These are phyloP conservation scores for Scomber japonicus DNA, from an alignment of 2,113 vertebrate species.

Conservation along the genomic window DNA sequence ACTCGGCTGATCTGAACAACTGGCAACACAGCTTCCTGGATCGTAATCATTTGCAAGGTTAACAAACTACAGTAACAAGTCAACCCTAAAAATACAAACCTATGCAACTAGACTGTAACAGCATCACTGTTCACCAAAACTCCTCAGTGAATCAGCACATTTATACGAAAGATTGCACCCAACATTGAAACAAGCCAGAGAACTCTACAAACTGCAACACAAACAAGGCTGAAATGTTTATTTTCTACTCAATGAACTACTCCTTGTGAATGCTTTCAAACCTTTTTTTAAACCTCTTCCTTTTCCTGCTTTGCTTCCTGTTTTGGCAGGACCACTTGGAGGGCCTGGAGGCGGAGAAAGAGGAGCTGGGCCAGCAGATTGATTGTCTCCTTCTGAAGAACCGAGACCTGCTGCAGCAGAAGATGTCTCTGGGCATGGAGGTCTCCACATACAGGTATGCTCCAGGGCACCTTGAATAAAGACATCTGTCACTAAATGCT, in stretches of 20 bases:
- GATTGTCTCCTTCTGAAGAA: conserved; percentile 73
- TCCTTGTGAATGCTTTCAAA: background rate
- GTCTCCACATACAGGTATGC: conserved; percentile 85
- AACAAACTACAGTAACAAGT: background rate
- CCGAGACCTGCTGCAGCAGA: conserved; percentile 73
- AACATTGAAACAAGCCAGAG: background rate
- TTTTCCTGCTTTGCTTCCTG: conserved; percentile 57
- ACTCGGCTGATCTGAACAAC: background rate
- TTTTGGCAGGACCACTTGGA: conserved; percentile 75
- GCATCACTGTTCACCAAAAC: background rate
- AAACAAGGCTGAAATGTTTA: background rate
- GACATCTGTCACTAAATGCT: background rate
- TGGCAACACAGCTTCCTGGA: background rate
- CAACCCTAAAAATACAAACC: background rate
- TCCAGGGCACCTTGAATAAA: background rate
- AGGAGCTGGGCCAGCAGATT: conserved; percentile 71
- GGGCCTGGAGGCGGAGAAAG: conserved; percentile 75
- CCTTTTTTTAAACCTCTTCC: conserved; percentile 31
- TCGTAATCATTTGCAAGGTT: background rate
- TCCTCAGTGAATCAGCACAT: background rate
- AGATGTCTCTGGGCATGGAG: conserved; percentile 83
- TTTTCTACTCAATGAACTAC: background rate
- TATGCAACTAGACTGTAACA: background rate
- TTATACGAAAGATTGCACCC: background rate
- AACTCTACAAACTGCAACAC: background rate